These are phyloP conservation scores for Lissonota sp. DNA, from an alignment of 2,888 invertebrate genomes.

Conservation along the genomic window DNA sequence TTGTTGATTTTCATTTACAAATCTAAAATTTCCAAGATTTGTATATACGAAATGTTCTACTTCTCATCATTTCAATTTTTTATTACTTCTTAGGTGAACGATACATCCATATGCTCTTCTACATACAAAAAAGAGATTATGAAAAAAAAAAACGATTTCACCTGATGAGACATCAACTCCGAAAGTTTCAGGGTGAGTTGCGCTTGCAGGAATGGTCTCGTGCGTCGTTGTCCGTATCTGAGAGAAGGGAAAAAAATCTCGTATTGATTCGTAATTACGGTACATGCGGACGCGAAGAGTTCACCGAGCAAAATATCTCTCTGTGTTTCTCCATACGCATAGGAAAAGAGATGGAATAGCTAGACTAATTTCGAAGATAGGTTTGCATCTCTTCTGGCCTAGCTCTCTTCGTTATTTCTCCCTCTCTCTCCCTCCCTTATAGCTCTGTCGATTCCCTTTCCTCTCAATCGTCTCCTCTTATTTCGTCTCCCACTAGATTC, in stretches of 20 bases:
- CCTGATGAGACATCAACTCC: no score
- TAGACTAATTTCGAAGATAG: constrained; percentile 48
- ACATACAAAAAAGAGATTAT: neutral
- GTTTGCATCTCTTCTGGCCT: constrained; percentile 14
- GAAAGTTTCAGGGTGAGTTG: neutral
- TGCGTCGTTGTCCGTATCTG: constrained; percentile 1
- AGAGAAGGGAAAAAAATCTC: constrained; percentile 1
- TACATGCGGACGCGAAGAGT: constrained; percentile 7
- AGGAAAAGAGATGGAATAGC: constrained; percentile 42
- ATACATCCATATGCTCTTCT: no score
- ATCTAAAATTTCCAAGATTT: no score
- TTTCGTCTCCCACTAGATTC: constrained; percentile 34
- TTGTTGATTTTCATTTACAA: no score
- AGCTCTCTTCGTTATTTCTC: constrained; percentile 29
- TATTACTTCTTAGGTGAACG: no score
- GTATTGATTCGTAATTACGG: constrained; percentile 46
- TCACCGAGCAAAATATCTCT: constrained; percentile 23
- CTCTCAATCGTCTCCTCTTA: constrained; percentile 37
- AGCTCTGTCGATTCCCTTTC: neutral
- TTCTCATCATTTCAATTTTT: no score
- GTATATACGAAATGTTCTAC: no score
- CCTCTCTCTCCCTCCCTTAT: constrained; percentile 38
- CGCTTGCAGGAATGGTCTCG: neutral
- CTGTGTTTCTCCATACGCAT: constrained; percentile 62
- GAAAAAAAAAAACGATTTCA: neutral